These are phyloP conservation scores for Acrobasis suavella DNA, from an alignment of 2,888 invertebrate genomes.

Conservation along the genomic window DNA sequence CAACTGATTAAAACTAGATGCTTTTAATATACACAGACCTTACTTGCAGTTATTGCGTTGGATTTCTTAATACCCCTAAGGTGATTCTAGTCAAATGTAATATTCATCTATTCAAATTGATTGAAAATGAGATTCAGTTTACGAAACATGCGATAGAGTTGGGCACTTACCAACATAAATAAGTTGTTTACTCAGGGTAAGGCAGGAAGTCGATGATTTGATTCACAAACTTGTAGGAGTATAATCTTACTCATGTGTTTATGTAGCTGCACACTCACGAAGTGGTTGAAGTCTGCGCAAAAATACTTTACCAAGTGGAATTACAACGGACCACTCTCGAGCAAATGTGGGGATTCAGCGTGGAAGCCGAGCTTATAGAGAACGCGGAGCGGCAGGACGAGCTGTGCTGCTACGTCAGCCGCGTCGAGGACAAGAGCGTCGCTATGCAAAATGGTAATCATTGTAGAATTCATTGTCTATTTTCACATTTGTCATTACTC, in stretches of 20 bases:
- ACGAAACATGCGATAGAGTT: not conserved
- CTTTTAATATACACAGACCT: no score
- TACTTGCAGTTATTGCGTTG: no score
- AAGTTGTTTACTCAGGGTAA: not conserved
- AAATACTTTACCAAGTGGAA: conserved; percentile 98
- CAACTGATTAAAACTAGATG: no score
- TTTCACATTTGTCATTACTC: conserved; percentile 5
- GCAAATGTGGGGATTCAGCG: conserved; percentile 99
- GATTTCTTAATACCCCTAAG: not conserved
- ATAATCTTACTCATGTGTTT: conserved; percentile 25
- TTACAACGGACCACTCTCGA: conserved; percentile 94
- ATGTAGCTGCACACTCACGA: conserved; percentile 94
- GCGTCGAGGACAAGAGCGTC: conserved; percentile 97
- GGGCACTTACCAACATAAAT: not conserved
- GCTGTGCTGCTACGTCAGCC: conserved; percentile 97
- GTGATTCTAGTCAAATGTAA: not conserved
- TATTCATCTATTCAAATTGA: conserved; percentile 1
- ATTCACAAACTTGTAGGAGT: conserved; percentile 1
- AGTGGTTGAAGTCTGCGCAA: conserved; percentile 97
- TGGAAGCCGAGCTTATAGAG: conserved; percentile 98
- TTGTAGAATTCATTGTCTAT: conserved; percentile 18
- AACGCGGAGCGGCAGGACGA: conserved; percentile 98
- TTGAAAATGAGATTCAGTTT: not conserved
- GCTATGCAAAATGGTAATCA: conserved; percentile 96
- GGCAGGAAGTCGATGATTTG: not conserved